Evolutionary conservation across 1,140 invertebrate genomes (phyloP), one percentile per base, ranked within the genome.

Genomic region (Drosophila pandora): DNA sequence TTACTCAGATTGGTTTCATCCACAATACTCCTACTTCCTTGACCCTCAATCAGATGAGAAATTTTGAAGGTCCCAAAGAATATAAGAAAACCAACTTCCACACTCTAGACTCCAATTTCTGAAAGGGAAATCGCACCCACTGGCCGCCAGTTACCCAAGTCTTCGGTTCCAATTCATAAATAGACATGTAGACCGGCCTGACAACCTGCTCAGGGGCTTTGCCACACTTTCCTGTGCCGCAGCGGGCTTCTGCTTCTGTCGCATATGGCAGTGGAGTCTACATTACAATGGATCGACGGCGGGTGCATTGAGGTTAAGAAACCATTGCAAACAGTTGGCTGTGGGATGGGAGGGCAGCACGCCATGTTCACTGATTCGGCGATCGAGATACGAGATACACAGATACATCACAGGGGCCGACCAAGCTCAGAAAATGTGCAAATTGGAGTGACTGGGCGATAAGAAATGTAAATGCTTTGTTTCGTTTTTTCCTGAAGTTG

Each of bases 221-320:
- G 72, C 78, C 70, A 76, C 62, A 82, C 67, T 80, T 73, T 76
- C 61, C 28, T 50, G 57, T 61, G 22, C 55, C 10, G 67, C 25
- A 28, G 25, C 25, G 17, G 17, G 25, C 25, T 48, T 73, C 17
- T 17, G 17, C 17, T 77, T 74, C 47, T 60, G 50, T 81, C 82
- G 68, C 75, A 82, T 82, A 85, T 88, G 82, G 83, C 23, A 52
- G 56, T 72, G 72, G 65, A 68, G 63, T 70, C 61, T 48, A 22
- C 21, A 6, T 79, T 68, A 54, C 45, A 64, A 68, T 61, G 4
- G 45, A 62, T 34, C 22, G 58, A 52, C 47, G 48, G 52, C 79
- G 62, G 37, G 69, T 54, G 64, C 73, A 87, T 76, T 88, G 82
- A 70, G 83, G 82, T 87, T 87, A 87, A 75, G 70, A 87, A 87